Conservation (phyloP, 1,140 invertebrate genomes). For the Rhopalosiphum padi region DNA sequence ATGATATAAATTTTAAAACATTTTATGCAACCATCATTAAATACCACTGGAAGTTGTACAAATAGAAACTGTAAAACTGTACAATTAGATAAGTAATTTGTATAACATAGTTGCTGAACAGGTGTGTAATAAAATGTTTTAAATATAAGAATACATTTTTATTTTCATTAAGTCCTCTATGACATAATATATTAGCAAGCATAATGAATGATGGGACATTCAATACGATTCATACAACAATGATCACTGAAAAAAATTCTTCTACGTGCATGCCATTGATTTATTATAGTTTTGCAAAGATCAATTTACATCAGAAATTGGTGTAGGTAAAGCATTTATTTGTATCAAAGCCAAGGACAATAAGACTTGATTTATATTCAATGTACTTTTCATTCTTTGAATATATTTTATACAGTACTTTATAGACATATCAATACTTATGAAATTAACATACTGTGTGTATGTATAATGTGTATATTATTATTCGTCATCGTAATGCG, state of each 20-base stretch:
- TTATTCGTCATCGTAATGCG: neutral
- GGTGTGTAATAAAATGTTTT: neutral
- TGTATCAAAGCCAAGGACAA: neutral
- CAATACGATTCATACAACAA: slow-evolving; percentile 15
- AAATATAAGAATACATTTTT: neutral
- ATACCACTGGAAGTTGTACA: neutral
- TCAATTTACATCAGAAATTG: slow-evolving; percentile 34
- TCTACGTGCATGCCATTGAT: neutral
- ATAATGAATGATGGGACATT: neutral
- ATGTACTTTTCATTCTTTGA: neutral
- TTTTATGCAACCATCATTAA: neutral
- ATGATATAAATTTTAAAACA: neutral
- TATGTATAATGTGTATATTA: no score
- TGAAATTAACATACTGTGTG: neutral
- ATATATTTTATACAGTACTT: neutral
- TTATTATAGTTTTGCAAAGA: slow-evolving; percentile 27
- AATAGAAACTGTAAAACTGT: neutral
- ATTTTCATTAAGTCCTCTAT: neutral
- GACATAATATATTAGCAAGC: neutral
- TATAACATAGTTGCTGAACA: neutral
- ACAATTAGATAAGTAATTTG: neutral
- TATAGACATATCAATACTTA: neutral
- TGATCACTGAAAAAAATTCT: neutral
- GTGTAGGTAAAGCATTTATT: neutral
- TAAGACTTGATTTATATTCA: neutral